Evolutionary conservation across 1,140 invertebrate species (phyloP), one percentile per base, ranked within the genome.

Genomic region (Lasioglossum baleicum): DNA sequence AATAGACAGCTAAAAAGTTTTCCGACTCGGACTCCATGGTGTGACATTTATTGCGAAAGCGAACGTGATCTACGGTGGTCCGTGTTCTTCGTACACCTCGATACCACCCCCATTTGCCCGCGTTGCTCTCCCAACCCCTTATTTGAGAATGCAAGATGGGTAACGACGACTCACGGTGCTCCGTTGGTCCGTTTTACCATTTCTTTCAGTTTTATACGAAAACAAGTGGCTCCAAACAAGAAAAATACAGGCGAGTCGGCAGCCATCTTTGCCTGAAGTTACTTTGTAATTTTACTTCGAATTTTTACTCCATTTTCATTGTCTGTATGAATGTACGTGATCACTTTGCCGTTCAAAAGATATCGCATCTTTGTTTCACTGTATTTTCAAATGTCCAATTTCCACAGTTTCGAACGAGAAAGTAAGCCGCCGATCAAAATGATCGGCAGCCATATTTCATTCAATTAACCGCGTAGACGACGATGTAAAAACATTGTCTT

Each of bases 11-110:
- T 10, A 42, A 13, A 53, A 64, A 65, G 22, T 68, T 61, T 76
- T 51, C 42, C 61, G 69, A 69, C 35, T 35, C 22, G 17, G 26
- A 11, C 11, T 13, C 40, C 0, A 22, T 8, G 0, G 26, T 35
- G 42, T 17, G 42, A 69, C 42, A 44, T 76, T 76, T 69, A 76
- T 69, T 63, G 26, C 56, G n/a, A 51, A 51, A 3, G 20, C 22
- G n/a, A 22, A 61, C 66, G 42, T 61, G 56, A 76, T 76, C 56
- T 48, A 69, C 26, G 65, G 44, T 35, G 31, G n/a, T 31, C 6
- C 26, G 35, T 15, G 58, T 63, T 40, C 58, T 10, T 0, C 7
- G 15, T 13, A 17, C n/a, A 6, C 17, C 15, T 7, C 2, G 20
- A 26, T 20, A 73, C 20, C 44, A 42, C 63, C 17, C 13, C 8